phyloP scores from a whole-genome alignment of 2,888 invertebrate species.

The Acrobasis suavella region DNA sequence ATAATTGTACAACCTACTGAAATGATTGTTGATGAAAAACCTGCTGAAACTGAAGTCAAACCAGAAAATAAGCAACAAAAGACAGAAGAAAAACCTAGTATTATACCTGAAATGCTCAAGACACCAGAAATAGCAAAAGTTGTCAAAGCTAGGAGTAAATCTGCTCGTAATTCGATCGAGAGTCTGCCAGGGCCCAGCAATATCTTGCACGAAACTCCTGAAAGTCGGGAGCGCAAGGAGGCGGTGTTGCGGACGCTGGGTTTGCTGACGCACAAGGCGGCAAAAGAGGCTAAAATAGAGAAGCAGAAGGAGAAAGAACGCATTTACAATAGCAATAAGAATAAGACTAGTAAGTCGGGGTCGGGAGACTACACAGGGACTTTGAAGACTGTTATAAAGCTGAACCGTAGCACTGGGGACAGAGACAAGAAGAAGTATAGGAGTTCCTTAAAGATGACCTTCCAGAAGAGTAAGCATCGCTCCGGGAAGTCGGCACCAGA shows the following conservation, averaged over 20 bases:
- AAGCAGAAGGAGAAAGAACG: conserved; percentile 78
- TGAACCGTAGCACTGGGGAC: conserved; percentile 81
- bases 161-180: conserved; percentile 58
- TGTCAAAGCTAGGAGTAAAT: conserved; percentile 49
- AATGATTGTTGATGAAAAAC: conserved; percentile 36
- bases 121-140: conserved; percentile 36
- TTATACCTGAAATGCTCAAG: conserved; percentile 32
- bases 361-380: conserved; percentile 88
- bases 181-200: conserved; percentile 66
- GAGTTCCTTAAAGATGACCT: conserved; percentile 89
- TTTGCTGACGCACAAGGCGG: conserved; percentile 87
- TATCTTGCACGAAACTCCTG: conserved; percentile 79
- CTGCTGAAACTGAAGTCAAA: conserved; percentile 25
- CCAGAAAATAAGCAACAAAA: conserved; percentile 14
- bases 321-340: conserved; percentile 59
- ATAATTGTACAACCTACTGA: conserved; percentile 30
- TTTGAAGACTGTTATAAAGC: conserved; percentile 91
- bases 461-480: conserved; percentile 86
- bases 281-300: conserved; percentile 85
- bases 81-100: conserved; percentile 27
- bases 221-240: conserved; percentile 87
- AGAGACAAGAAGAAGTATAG: conserved; percentile 84
- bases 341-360: conserved; percentile 55
- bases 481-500: conserved; percentile 79
- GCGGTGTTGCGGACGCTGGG: conserved; percentile 89